A percentile compares a stretch with the other conserved stretches of the same genome.
Evolutionary conservation across 2,797 vertebrate genomes (phyloP).

Genomic region (Karalla daura): DNA sequence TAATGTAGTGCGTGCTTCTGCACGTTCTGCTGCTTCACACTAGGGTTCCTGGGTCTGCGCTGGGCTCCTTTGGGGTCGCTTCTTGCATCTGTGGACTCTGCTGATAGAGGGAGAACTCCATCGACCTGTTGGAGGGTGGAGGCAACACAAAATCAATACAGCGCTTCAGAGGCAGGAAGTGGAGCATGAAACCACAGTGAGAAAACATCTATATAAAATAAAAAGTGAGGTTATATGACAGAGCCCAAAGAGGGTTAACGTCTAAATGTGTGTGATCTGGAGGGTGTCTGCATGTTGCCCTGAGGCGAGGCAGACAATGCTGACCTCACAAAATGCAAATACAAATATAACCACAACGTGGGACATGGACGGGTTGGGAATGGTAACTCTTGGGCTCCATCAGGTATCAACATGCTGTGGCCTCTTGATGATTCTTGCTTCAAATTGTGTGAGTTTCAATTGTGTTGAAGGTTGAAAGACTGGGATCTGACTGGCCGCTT

Average conservation of each 20-base stretch:
- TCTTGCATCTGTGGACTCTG: slow-evolving; percentile 79
- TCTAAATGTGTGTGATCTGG: too few relatives aligned
- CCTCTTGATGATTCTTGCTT: too few relatives aligned
- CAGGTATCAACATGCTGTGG: too few relatives aligned
- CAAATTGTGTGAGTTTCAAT: too few relatives aligned
- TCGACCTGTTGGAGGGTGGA: slow-evolving; percentile 73
- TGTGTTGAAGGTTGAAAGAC: too few relatives aligned
- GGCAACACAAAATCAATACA: slow-evolving; percentile 44
- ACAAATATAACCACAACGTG: too few relatives aligned
- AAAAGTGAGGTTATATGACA: slow-evolving; percentile 1
- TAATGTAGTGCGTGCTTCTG: slow-evolving; percentile 25
- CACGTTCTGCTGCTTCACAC: slow-evolving; percentile 74
- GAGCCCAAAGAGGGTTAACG: not conserved
- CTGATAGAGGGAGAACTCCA: slow-evolving; percentile 84
- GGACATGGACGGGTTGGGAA: too few relatives aligned
- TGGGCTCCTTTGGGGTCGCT: slow-evolving; percentile 73
- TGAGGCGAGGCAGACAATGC: too few relatives aligned
- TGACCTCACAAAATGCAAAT: too few relatives aligned
- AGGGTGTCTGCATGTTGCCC: too few relatives aligned
- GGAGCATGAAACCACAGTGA: slow-evolving; percentile 15
- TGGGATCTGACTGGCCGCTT: too few relatives aligned
- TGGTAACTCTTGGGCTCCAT: too few relatives aligned
- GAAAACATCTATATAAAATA: not conserved
- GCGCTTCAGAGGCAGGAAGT: slow-evolving; percentile 1
- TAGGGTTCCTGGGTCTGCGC: slow-evolving; percentile 80